Evolutionary conservation across 2,797 vertebrate genomes (phyloP), one percentile per base, ranked within the genome.

Genomic region (Orestias chungarensis): DNA sequence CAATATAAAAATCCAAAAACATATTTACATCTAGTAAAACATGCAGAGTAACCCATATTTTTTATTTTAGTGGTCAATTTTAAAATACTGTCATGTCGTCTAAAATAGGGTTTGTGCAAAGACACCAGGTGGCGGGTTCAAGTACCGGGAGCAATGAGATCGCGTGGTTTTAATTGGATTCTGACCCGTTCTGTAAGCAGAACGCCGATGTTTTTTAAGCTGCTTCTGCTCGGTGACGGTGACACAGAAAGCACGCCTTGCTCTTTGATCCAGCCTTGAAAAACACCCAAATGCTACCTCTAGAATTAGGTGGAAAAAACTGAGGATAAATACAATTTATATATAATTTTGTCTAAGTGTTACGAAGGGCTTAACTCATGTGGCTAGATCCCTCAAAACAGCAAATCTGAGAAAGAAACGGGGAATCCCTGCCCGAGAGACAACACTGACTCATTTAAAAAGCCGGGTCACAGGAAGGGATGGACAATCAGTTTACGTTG

Each of bases 81-180:
- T 89, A 93, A 94, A 94, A 94, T 93, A 94, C 91, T 94, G 89
- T 92, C 86, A 91, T 90, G 84, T 91, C 78, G 81, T 93, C 92
- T 88, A 92, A 93, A 94, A 93, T 86, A 90, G 90, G 87, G 86
- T 91, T 91, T 94, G 94, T 95, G 93, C 93, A 94, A 94, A 94
- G 90, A 92, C 91, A 91, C 88, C 74, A 89, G 92, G 91, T 66
- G 86, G 86, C 86, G 86, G n/a, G 89, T 86, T 87, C 86, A 88
- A 90, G 86, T 78, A 73, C 71, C 81, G 7, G 89, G 91, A 93
- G 78, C 89, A 90, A 85, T 87, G 90, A 93, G 91, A 83, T 55
- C 82, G 89, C 89, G 83, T 82, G 83, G 67, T 49, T 64, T n/a
- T 57, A 64, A 68, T 54, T 79, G 75, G 66, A 65, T 66, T 70